Evolutionary conservation across 2,797 vertebrate genomes (phyloP).

Genomic region (Lutjanus campechanus): DNA sequence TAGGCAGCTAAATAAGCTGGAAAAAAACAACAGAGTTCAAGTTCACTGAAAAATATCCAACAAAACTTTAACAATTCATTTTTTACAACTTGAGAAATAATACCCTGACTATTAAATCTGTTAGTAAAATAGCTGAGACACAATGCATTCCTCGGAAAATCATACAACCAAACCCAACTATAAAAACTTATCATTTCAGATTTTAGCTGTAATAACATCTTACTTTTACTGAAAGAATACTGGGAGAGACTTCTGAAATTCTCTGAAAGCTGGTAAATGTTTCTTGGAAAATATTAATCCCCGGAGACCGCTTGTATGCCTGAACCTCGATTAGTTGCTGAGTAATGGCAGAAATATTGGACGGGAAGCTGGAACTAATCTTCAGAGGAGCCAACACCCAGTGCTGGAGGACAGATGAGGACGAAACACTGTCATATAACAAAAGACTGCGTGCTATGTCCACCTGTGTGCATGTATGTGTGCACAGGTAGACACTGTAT

Average conservation of each 20-base stretch:
- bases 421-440: not conserved
- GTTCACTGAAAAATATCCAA: not conserved
- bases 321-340: slow-evolving; percentile 48
- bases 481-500: too few relatives aligned
- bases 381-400: slow-evolving; percentile 63
- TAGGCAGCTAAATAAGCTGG: not conserved
- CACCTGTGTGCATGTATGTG: not conserved
- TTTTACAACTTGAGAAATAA: not conserved
- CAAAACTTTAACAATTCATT: slow-evolving; percentile 3
- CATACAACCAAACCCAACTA: not conserved
- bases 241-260: not conserved
- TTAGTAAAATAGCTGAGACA: not conserved
- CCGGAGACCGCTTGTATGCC: slow-evolving; percentile 1
- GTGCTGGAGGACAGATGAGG: slow-evolving; percentile 28
- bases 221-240: not conserved
- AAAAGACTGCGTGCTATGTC: not conserved
- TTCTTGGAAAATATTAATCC: slow-evolving; percentile 51
- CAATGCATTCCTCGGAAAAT: not conserved
- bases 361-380: slow-evolving; percentile 69
- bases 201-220: not conserved
- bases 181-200: not conserved
- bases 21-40: not conserved
- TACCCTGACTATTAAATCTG: not conserved
- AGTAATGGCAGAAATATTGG: slow-evolving; percentile 72
- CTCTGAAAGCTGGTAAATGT: not conserved